Evolutionary conservation across 2,113 vertebrate species (phyloP).

Genomic region (Notiomystis cincta): DNA sequence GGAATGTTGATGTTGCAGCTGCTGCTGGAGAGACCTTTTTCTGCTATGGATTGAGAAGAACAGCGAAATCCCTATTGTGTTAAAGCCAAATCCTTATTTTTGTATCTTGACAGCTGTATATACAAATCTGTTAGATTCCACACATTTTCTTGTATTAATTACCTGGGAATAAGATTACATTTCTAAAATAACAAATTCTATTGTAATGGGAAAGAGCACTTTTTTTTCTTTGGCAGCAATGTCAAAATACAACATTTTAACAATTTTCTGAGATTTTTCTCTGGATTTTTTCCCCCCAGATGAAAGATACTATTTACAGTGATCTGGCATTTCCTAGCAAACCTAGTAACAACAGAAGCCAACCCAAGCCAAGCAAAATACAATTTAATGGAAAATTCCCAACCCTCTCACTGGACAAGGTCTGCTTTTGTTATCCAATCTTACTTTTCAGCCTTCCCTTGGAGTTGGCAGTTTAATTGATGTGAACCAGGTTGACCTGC

Average conservation of each 20-base stretch:
- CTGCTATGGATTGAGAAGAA: not conserved
- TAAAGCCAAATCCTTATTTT: not conserved
- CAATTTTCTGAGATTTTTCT: not conserved
- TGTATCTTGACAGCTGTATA: not conserved
- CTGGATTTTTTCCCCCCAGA: fast-evolving
- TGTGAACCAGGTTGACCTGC: constrained; percentile 26
- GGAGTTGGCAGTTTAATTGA: constrained; percentile 43
- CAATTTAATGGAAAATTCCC: constrained; percentile 2
- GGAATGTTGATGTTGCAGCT: constrained; percentile 19
- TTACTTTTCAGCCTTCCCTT: constrained; percentile 7
- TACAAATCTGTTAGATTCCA: not conserved
- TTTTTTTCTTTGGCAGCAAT: not conserved
- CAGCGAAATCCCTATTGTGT: not conserved
- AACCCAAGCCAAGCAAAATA: not conserved
- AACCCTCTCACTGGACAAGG: not conserved
- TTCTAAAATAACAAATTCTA: not conserved
- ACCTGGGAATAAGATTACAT: not conserved
- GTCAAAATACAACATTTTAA: not conserved
- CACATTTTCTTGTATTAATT: not conserved
- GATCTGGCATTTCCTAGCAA: not conserved
- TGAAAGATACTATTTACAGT: not conserved
- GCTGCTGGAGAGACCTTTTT: constrained; percentile 17
- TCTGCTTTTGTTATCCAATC: constrained; percentile 9
- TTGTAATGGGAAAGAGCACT: not conserved
- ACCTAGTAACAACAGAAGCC: not conserved